Percentiles rank a stretch among this genome's conserved stretches.
These are phyloP conservation scores for Crocallis elinguaria DNA, from an alignment of 2,888 invertebrate species.

Conservation along the genomic window DNA sequence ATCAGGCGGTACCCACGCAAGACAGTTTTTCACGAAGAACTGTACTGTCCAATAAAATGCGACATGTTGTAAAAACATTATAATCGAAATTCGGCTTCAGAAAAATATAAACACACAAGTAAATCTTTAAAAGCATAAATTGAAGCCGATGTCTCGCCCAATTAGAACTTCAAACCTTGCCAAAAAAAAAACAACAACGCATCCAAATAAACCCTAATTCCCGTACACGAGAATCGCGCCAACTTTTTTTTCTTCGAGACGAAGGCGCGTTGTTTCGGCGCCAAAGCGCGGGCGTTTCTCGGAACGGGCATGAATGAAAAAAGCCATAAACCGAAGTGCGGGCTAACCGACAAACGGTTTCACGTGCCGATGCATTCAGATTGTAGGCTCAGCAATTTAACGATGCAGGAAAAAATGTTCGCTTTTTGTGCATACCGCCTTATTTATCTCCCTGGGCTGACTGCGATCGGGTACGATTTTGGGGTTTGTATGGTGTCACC, in stretches of 20 bases:
- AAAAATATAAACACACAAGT: background rate
- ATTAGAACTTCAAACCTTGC: no score
- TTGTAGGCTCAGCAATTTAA: constrained; percentile 69
- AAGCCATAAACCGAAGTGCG: constrained; percentile 65
- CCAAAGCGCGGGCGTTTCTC: constrained; percentile 80
- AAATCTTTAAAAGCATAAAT: constrained; percentile 17
- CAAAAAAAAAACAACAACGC: constrained; percentile 17
- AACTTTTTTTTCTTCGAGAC: constrained; percentile 52
- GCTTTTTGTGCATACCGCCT: constrained; percentile 53
- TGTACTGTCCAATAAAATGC: background rate
- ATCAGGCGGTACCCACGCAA: no score
- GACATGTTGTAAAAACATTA: constrained; percentile 1
- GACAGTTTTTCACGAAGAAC: no score
- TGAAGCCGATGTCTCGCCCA: constrained; percentile 30
- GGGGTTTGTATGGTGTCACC: constrained; percentile 24
- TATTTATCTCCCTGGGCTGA: constrained; percentile 50
- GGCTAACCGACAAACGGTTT: constrained; percentile 74
- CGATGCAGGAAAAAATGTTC: constrained; percentile 57
- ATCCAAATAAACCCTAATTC: constrained; percentile 34
- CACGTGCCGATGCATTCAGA: constrained; percentile 76
- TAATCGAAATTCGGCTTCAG: constrained; percentile 1
- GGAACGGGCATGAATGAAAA: constrained; percentile 77
- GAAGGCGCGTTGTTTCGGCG: constrained; percentile 68
- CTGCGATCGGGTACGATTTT: constrained; percentile 31
- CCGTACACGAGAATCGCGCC: constrained; percentile 51